A percentile compares a stretch with the other conserved stretches of the same genome.
Conservation (phyloP, 1,140 invertebrate species). For the Brachionus koreanus region DNA sequence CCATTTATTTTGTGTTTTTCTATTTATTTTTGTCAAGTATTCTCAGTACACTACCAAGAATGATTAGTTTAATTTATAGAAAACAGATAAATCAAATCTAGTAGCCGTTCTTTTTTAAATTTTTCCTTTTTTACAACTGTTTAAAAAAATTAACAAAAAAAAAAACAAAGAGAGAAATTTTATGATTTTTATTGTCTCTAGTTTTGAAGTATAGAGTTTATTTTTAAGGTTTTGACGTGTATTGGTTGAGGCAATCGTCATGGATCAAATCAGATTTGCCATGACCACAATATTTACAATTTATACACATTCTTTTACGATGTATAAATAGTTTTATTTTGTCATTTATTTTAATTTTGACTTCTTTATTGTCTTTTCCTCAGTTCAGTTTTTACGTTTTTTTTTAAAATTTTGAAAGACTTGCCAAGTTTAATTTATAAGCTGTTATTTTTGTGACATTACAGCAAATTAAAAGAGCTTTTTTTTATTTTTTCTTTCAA, state of each 20-base stretch:
- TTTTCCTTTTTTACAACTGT: background rate
- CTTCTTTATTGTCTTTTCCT: background rate
- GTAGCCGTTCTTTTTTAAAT: background rate
- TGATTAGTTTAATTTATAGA: slow-evolving; percentile 1
- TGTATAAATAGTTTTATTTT: slow-evolving; percentile 14
- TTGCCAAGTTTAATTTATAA: background rate
- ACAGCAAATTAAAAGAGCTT: background rate
- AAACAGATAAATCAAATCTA: slow-evolving; percentile 4
- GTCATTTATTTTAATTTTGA: background rate
- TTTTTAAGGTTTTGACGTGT: background rate
- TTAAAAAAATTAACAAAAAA: background rate
- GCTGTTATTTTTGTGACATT: background rate
- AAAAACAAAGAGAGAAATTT: background rate
- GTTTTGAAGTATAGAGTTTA: slow-evolving; percentile 1
- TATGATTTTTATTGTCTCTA: background rate
- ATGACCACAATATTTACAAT: slow-evolving; percentile 22
- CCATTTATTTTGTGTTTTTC: background rate
- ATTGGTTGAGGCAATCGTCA: background rate
- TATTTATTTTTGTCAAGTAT: slow-evolving; percentile 1
- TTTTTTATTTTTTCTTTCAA: background rate
- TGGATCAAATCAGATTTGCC: background rate
- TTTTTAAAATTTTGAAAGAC: slow-evolving; percentile 1
- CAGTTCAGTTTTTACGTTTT: background rate
- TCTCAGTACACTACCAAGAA: background rate
- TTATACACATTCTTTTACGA: slow-evolving; percentile 15